Percentiles rank a stretch among this genome's conserved stretches.
phyloP scores from a whole-genome alignment of 2,888 invertebrate genomes.

The Opisthograptis luteolata region DNA sequence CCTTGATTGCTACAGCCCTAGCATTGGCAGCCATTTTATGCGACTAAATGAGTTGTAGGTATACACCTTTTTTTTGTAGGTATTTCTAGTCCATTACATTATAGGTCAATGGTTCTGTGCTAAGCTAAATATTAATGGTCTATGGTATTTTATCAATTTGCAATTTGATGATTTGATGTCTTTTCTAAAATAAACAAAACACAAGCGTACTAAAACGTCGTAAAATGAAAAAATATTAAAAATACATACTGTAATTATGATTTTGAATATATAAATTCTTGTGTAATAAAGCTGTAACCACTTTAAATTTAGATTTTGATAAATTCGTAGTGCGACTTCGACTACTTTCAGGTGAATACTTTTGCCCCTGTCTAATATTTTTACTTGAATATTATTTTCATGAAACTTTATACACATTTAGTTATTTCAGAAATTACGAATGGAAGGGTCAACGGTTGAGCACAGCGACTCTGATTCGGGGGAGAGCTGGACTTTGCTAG shows the following conservation, averaged over 20 bases:
- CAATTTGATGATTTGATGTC: too few species aligned
- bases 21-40: too few species aligned
- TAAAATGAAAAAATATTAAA: constrained; percentile 20
- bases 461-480: constrained; percentile 82
- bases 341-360: constrained; percentile 17
- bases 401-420: too few species aligned
- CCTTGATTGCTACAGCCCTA: too few species aligned
- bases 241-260: constrained; percentile 16
- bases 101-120: too few species aligned
- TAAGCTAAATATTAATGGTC: too few species aligned
- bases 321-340: constrained; percentile 25
- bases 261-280: constrained; percentile 29
- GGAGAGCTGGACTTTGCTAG: constrained; percentile 79
- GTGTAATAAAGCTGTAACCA: constrained; percentile 19
- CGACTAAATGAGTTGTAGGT: too few species aligned
- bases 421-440: constrained; percentile 44
- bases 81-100: too few species aligned
- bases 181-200: constrained; percentile 36
- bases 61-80: too few species aligned
- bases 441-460: constrained; percentile 68
- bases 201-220: constrained; percentile 27
- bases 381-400: neutral
- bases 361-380: constrained; percentile 6
- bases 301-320: constrained; percentile 2
- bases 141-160: too few species aligned